Base-by-base conservation (phyloP, 2,888 invertebrate species). In the Mesorhabditis belari region DNA sequence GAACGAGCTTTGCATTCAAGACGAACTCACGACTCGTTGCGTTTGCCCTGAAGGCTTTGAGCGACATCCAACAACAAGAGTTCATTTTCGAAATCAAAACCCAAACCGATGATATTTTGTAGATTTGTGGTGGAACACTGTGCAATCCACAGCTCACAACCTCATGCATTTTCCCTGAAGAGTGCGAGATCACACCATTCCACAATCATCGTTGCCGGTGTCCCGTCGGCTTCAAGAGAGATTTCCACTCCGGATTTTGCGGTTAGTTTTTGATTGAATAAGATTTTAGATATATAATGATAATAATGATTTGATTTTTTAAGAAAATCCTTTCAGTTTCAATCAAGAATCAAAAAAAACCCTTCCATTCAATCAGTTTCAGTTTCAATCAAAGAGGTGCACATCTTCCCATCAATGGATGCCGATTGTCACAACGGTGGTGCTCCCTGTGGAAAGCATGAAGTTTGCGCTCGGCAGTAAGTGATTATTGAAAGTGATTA, bases 71-170 rank as follows among this genome's bases (percentile, higher is more conserved):
- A 49, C 68, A 12, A 81, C 78, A 12, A 68, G 73, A 49, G 76
- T 79, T 17, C 17, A 9, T 35, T 17, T 35, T n/a, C n/a, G n/a
- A n/a, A n/a, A n/a, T n/a, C n/a, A n/a, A n/a, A n/a, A n/a, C n/a
- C n/a, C n/a, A n/a, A n/a, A 35, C 12, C n/a, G n/a, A 35, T n/a
- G 12, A 35, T 35, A 9, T 35, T 35, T 35, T 35, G 12, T n/a
- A 35, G 44, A 65, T 73, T 5, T 81, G 77, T 63, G 80, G 80
- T 44, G 81, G 81, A 9, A 70, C 73, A 4, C 62, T 76, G 50
- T 81, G 81, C 71, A 81, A 81, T 66, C 79, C 78, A 21, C 73
- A 77, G 58, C 63, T 81, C 29, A 62, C 66, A 17, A 80, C 81
- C 1, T 76, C 78, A 4, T 81, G 81, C 50, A 64, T 72, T 28